phyloP scores from a whole-genome alignment of 2,797 vertebrate species.

The Sebastes melanostomus region DNA sequence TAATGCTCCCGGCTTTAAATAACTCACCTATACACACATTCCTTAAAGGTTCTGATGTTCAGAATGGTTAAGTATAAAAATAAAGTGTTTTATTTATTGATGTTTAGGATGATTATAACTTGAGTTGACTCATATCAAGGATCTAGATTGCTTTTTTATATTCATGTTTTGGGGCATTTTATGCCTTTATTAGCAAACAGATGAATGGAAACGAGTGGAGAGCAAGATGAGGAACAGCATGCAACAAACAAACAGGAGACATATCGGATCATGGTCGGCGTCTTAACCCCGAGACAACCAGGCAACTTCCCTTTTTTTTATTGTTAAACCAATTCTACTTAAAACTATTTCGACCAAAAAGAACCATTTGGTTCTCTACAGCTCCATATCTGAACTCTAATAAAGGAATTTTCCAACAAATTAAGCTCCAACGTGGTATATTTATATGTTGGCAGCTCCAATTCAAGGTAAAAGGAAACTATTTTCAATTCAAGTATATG shows the following conservation, averaged over 20 bases:
- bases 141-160: not conserved
- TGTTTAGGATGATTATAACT: not conserved
- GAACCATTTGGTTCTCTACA: not conserved
- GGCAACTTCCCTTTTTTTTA: not conserved
- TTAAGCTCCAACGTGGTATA: too few relatives aligned
- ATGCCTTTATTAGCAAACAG: not conserved
- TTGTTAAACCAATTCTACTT: not conserved
- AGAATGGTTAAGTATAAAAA: not conserved
- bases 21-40: not conserved
- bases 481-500: too few relatives aligned
- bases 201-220: not conserved
- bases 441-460: too few relatives aligned
- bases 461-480: too few relatives aligned
- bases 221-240: not conserved
- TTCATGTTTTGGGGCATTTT: not conserved
- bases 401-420: not conserved
- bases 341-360: not conserved
- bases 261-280: too few relatives aligned
- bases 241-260: too few relatives aligned
- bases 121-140: not conserved
- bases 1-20: not conserved
- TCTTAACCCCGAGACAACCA: not conserved
- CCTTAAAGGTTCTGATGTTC: not conserved
- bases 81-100: not conserved
- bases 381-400: not conserved